A percentile compares a stretch with the other conserved stretches of the same genome.
These are phyloP conservation scores for Halotydeus destructor DNA, from an alignment of 1,140 invertebrate species.

Conservation along the genomic window DNA sequence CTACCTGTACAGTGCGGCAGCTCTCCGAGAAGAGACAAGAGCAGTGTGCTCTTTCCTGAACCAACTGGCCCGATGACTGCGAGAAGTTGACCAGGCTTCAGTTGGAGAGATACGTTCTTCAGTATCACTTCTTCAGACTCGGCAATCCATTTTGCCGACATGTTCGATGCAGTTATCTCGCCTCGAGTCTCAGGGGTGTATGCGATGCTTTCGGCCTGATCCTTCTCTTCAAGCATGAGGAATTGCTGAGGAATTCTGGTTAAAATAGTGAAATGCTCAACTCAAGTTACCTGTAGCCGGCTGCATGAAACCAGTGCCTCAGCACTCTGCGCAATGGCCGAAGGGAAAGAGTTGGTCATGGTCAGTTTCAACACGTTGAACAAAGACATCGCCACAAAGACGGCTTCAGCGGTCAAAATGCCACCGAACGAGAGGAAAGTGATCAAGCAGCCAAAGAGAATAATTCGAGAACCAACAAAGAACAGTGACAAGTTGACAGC, in stretches of 20 bases:
- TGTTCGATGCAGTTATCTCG: neutral
- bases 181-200: too few species aligned
- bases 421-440: constrained; percentile 39
- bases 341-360: constrained; percentile 42
- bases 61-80: constrained; percentile 55
- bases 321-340: constrained; percentile 33
- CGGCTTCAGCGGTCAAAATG: constrained; percentile 43
- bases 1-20: neutral
- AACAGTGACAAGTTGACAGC: constrained; percentile 33
- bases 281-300: constrained; percentile 24
- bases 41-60: constrained; percentile 47
- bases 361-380: constrained; percentile 42
- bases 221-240: constrained; percentile 1
- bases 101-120: constrained; percentile 12
- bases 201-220: too few species aligned
- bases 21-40: constrained; percentile 47
- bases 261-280: neutral
- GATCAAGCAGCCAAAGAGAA: constrained; percentile 46
- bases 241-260: too few species aligned
- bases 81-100: constrained; percentile 28
- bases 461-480: constrained; percentile 35
- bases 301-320: constrained; percentile 36
- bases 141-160: neutral
- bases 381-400: constrained; percentile 48
- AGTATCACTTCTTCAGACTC: constrained; percentile 10